phyloP scores from a whole-genome alignment of 1,140 invertebrate genomes.

The Chrysopa pallens region DNA sequence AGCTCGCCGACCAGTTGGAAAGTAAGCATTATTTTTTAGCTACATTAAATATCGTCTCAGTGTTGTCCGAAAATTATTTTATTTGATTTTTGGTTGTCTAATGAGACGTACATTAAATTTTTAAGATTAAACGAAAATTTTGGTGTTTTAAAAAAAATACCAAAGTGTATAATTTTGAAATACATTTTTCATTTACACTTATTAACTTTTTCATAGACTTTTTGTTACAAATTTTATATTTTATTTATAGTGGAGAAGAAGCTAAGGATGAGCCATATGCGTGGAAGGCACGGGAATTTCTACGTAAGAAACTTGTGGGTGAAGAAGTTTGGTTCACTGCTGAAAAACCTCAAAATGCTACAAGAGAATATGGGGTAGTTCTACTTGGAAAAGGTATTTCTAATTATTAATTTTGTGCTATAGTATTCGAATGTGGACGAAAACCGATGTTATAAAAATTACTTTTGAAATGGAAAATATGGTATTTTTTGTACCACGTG shows the following conservation, averaged over 20 bases:
- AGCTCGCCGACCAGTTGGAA: conserved; percentile 50
- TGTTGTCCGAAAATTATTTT: background rate
- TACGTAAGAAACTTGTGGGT: conserved; percentile 82
- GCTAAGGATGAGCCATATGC: conserved; percentile 85
- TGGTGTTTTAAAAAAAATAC: too few species aligned
- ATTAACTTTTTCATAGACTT: too few species aligned
- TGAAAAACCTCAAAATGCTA: conserved; percentile 51
- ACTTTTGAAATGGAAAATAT: too few species aligned
- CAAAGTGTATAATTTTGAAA: too few species aligned
- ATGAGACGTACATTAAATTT: background rate
- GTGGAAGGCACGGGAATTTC: conserved; percentile 89
- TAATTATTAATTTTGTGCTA: background rate
- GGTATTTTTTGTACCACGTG: too few species aligned
- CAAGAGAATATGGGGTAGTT: conserved; percentile 74
- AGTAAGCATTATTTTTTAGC: conserved; percentile 23
- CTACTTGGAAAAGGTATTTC: conserved; percentile 61
- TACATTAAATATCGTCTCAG: background rate
- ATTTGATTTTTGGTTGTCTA: background rate
- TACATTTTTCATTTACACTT: too few species aligned
- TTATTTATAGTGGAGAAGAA: conserved; percentile 27
- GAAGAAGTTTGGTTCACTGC: conserved; percentile 67
- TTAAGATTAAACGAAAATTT: too few species aligned
- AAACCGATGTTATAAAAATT: too few species aligned
- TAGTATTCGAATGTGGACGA: background rate
- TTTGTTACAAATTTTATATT: too few species aligned